phyloP scores from a whole-genome alignment of 2,888 invertebrate species.

The Chrysopilus asiliformis region DNA sequence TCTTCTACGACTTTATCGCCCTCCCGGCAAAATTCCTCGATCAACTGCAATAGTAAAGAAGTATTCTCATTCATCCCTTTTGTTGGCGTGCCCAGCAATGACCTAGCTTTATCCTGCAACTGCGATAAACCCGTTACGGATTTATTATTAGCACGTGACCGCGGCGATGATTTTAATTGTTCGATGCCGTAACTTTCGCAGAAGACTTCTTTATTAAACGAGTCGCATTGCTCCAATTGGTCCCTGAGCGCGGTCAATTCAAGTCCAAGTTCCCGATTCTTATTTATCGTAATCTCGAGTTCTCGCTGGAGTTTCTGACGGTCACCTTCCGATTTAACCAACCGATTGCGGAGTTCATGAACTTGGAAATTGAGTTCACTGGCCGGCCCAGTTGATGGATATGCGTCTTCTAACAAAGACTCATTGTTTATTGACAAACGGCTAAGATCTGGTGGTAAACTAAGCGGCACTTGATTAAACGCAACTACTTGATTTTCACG shows the following conservation, averaged over 20 bases:
- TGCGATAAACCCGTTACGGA: constrained; percentile 27
- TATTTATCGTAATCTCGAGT: constrained; percentile 44
- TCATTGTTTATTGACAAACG: constrained; percentile 17
- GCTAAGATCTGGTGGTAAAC: constrained; percentile 29
- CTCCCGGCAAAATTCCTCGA: constrained; percentile 48
- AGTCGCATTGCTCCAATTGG: constrained; percentile 34
- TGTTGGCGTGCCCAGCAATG: constrained; percentile 27
- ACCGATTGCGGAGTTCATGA: constrained; percentile 41
- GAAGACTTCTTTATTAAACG: constrained; percentile 37
- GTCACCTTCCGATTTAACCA: constrained; percentile 34
- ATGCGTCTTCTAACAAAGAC: constrained; percentile 13
- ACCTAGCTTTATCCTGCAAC: constrained; percentile 31
- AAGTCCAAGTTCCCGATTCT: constrained; percentile 42
- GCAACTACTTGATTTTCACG: constrained; percentile 3
- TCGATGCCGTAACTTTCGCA: constrained; percentile 42
- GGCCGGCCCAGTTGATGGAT: constrained; percentile 21
- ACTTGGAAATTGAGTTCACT: constrained; percentile 40
- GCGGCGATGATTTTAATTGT: constrained; percentile 23
- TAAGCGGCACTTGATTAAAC: constrained; percentile 15
- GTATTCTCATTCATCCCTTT: constrained; percentile 19
- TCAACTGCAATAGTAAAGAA: constrained; percentile 39
- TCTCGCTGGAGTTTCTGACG: constrained; percentile 42
- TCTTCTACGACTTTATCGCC: constrained; percentile 49
- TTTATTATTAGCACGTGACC: constrained; percentile 17
- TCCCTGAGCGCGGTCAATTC: constrained; percentile 36